Base-by-base conservation (phyloP, 2,113 vertebrate genomes). In the Procavia capensis region DNA sequence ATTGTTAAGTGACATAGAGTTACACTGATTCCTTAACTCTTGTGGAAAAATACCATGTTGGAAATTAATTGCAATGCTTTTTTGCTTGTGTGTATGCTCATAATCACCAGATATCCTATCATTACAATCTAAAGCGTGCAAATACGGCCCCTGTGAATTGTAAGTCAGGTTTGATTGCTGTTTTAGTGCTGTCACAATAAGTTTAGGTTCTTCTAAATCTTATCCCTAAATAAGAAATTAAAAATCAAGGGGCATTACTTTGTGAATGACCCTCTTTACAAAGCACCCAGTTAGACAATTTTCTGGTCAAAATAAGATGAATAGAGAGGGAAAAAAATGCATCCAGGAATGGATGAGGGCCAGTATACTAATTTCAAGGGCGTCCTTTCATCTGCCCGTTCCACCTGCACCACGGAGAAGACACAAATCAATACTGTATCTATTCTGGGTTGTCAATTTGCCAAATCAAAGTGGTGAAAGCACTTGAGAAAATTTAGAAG, bases 341-440 rank as follows among this genome's bases (percentile, higher is more conserved):
- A 39, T 34, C 27, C 90, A 96, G 76, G 36, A 85, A 75, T 95
- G 97, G 88, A 90, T 36, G 78, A 0, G 0, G 27, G 90, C 97
- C 95, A 98, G 1, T 20, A 9, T 57, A 87, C 96, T 75, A 94
- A 97, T 94, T 96, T 96, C 88, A 92, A 97, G 97, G 88, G 25
- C 14, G 76, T 93, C 64, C 47, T 94, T 97, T 97, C 88, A 97
- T 50, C 66, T 59, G 27, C 83, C 25, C 54, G 34, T 29, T 79
- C 86, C 97, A 91, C 94, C 95, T 97, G 93, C 95, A 20, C 34
- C 82, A 22, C 87, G 75, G n/a, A 41, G 41, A 91, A 96, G 95
- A 95, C 96, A 45, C 85, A 92, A 47, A 95, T 97, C 97, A 97
- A 97, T 94, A 94, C 85, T 57, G 90, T 78, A 90, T 93, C 98